These are phyloP conservation scores for Phrynosoma blainvillii DNA, from an alignment of 2,113 vertebrate genomes.

Conservation along the genomic window DNA sequence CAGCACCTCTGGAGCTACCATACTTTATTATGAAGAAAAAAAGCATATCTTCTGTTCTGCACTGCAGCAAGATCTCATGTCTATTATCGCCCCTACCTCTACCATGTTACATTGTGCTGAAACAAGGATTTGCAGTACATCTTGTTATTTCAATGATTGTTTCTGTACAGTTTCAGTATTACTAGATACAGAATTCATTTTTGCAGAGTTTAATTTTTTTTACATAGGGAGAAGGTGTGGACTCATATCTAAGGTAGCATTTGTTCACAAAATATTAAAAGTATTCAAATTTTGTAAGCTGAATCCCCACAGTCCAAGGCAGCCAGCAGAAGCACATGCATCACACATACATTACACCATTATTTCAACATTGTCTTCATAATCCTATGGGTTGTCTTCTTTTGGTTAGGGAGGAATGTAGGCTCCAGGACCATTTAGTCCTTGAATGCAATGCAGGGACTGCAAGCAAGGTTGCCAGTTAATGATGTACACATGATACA, in stretches of 20 bases:
- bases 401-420: slow-evolving; percentile 49
- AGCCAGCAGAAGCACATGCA: slow-evolving; percentile 6
- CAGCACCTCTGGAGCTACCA: neutral
- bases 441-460: slow-evolving; percentile 28
- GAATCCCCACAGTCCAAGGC: slow-evolving; percentile 8
- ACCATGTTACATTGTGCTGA: neutral
- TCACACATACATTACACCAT: neutral
- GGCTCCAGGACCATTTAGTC: slow-evolving; percentile 11
- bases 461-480: slow-evolving; percentile 48
- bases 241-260: neutral
- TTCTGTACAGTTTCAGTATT: neutral
- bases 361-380: slow-evolving; percentile 45
- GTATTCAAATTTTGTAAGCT: neutral
- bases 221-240: too few relatives aligned
- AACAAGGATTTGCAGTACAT: neutral
- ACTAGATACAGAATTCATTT: neutral
- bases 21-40: neutral
- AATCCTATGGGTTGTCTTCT: slow-evolving; percentile 30
- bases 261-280: neutral
- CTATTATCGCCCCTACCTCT: neutral
- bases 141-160: neutral
- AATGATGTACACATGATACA: neutral
- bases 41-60: neutral
- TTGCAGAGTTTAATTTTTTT: neutral
- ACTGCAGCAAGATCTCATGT: neutral